Base-by-base conservation (phyloP, 1,140 invertebrate genomes). In the Drosophila bifasciata region DNA sequence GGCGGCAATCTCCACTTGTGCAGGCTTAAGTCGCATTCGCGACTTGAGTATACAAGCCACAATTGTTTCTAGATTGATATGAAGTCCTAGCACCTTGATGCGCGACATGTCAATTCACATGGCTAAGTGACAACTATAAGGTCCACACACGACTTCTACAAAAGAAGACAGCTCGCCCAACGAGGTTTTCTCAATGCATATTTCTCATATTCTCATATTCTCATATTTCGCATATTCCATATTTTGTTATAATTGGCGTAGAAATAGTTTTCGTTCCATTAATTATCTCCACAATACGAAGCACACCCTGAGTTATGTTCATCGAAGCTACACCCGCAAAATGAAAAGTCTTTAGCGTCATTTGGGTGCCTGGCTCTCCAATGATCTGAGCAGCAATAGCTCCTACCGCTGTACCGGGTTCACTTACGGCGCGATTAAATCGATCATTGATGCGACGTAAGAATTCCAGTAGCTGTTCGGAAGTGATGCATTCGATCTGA, bases 271-370 rank as follows among this genome's bases (percentile, higher is more conserved):
- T 96, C 44, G 96, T 97, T 0, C 98, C 99, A 92, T 99, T 99
- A 58, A 99, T 99, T 85, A 99, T 99, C 93, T 99, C 99, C 84
- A 99, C 99, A 50, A 99, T 99, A 46, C 97, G 93, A 0, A 93
- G 93, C 63, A 94, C 93, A 9, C 93, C 93, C 67, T 93, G 96
- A 3, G 99, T 99, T 76, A 99, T 99, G 92, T 99, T 99, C 99
- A 99, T 99, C 1, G 98, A 99, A n/a, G 99, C 99, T 1, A 99
- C 99, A 79, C 99, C 99, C 85, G 99, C 98, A 93, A 99, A 99
- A 92, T 99, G 99, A 92, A 99, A 99, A 23, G 99, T 99, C 93
- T 99, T 99, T n/a, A 99, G 92, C 0, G 99, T 99, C 99, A 99
- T 99, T 93, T 99, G 98, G 4, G 99, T 99, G 16, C 98, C 98